Base-by-base conservation (phyloP, 2,888 invertebrate genomes). In the Cabera pusaria region DNA sequence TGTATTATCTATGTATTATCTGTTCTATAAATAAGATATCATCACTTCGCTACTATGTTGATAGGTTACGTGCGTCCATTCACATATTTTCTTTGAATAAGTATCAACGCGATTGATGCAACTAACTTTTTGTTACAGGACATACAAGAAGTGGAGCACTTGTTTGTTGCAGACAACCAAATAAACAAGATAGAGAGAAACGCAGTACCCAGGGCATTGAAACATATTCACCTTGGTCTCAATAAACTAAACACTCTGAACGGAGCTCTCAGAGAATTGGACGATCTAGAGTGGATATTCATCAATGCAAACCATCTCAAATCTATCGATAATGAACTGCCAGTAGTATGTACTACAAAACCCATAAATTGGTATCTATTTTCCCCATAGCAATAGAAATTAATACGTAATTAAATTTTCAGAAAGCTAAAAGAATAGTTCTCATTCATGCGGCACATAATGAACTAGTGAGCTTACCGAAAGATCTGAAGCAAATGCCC, bases 361-460 rank as follows among this genome's bases (percentile, higher is more conserved):
- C n/a, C n/a, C n/a, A n/a, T n/a, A n/a, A n/a, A n/a, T n/a, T n/a
- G n/a, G n/a, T n/a, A n/a, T n/a, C n/a, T n/a, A n/a, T n/a, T n/a
- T n/a, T n/a, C n/a, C n/a, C n/a, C n/a, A n/a, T n/a, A 36, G 60
- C 10, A 34, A 16, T 27, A 24, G 16, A 9, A 18, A 10, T 18
- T 10, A 7, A 27, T 5, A n/a, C 6, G 10, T 19, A n/a, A n/a
- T 5, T 8, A 2, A 5, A 22, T 40, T 77, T 77, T 33, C 69
- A 88, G 78, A 90, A 90, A 65, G 91, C 93, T 14, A 91, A 92
- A 53, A 92, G 92, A 63, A 79, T 96, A 11, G 88, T 90, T 26
- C 88, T 95, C 58, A 90, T 96, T 11, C 93, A 95, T 67, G 94
- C 94, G 0, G 93, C 93, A 2, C 90, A 93, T 58, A 96, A 96